Evolutionary conservation across 2,113 vertebrate genomes (phyloP).

Genomic region (Bagarius yarrelli): DNA sequence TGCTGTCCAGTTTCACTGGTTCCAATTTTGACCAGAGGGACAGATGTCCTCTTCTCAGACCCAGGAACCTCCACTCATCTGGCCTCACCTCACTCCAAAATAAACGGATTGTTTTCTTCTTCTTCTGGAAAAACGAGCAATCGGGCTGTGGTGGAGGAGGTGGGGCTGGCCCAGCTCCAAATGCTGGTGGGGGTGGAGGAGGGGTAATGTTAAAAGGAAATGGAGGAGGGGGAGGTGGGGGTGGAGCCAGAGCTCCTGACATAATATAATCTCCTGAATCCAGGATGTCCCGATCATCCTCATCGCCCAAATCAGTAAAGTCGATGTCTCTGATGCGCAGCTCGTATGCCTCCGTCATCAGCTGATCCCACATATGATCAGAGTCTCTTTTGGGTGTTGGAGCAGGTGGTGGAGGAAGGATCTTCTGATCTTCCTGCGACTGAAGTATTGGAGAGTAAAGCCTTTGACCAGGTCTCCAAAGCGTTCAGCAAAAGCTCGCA

Average conservation of each 20-base stretch:
- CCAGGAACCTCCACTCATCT: slow-evolving; percentile 81
- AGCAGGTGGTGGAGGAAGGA: slow-evolving; percentile 44
- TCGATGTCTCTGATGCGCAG: slow-evolving; percentile 94
- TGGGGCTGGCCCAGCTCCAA: slow-evolving; percentile 77
- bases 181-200: slow-evolving; percentile 69
- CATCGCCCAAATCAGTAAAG: slow-evolving; percentile 92
- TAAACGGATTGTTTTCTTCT: slow-evolving; percentile 95
- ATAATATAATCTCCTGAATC: slow-evolving; percentile 75
- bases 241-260: slow-evolving; percentile 73
- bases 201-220: slow-evolving; percentile 73
- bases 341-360: slow-evolving; percentile 89
- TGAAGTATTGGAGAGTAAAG: slow-evolving; percentile 65
- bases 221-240: slow-evolving; percentile 81
- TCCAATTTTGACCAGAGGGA: slow-evolving; percentile 95
- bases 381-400: slow-evolving; percentile 78
- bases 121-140: slow-evolving; percentile 84
- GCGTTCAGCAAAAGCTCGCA: slow-evolving; percentile 85
- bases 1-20: slow-evolving; percentile 88
- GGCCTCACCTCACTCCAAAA: slow-evolving; percentile 96
- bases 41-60: slow-evolving; percentile 80
- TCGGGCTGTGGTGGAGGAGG: slow-evolving; percentile 74
- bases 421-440: slow-evolving; percentile 44
- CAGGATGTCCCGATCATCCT: slow-evolving; percentile 87
- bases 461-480: slow-evolving; percentile 84
- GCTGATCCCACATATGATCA: slow-evolving; percentile 96